phyloP scores from a whole-genome alignment of 2,113 vertebrate species.

The Misgurnus mizolepis region DNA sequence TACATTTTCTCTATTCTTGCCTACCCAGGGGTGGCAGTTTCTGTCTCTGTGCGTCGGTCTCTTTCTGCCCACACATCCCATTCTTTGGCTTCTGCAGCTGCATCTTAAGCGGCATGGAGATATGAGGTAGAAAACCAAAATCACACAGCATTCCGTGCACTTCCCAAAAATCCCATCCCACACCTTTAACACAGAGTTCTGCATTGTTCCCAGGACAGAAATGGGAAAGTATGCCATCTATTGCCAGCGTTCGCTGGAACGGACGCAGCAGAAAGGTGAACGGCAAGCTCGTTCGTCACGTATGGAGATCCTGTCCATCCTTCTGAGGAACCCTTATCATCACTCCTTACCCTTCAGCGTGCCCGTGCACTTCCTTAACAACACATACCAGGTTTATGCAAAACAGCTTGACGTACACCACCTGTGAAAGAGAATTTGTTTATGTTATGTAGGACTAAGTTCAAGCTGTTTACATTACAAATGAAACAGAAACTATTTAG shows the following conservation, averaged over 20 bases:
- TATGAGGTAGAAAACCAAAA: constrained; percentile 76
- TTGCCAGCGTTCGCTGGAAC: constrained; percentile 92
- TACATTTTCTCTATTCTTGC: constrained; percentile 13
- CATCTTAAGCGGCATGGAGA: constrained; percentile 91
- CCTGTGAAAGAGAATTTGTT: too few relatives aligned
- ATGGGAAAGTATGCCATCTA: constrained; percentile 97
- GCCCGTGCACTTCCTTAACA: constrained; percentile 97
- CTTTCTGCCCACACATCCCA: constrained; percentile 93
- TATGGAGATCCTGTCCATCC: constrained; percentile 97
- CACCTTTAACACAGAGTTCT: not conserved
- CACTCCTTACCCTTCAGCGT: constrained; percentile 96
- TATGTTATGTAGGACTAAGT: too few relatives aligned
- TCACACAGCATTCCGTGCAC: not conserved
- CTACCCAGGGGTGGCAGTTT: constrained; percentile 91
- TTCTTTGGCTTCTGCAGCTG: constrained; percentile 91
- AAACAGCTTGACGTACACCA: not conserved
- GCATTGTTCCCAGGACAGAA: constrained; percentile 81
- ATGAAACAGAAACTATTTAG: too few relatives aligned
- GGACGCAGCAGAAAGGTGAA: constrained; percentile 91
- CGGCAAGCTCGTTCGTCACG: constrained; percentile 90
- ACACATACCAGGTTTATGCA: constrained; percentile 90
- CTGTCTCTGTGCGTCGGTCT: constrained; percentile 91
- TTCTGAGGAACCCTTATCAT: constrained; percentile 95
- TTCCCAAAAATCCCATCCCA: not conserved
- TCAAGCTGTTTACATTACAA: too few relatives aligned